Evolutionary conservation across 2,888 invertebrate species (phyloP).

Genomic region (Harpalus rufipes): DNA sequence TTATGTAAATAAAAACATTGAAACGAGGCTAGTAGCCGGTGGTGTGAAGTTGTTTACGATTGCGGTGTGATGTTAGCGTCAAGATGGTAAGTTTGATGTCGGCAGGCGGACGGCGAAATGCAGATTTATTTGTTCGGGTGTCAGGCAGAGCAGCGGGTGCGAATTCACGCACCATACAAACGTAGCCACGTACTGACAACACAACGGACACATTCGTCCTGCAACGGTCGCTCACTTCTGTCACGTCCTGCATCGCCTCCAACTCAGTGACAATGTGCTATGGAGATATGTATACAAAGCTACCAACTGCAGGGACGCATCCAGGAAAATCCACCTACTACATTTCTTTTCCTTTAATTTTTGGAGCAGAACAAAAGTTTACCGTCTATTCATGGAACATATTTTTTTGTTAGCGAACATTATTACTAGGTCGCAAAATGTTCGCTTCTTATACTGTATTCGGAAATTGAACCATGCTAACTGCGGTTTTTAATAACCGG

Average conservation of each 20-base stretch:
- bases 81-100: constrained; percentile 59
- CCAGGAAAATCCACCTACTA: neutral
- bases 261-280: constrained; percentile 47
- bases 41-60: constrained; percentile 10
- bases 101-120: constrained; percentile 40
- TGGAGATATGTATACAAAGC: constrained; percentile 22
- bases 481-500: no score
- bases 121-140: constrained; percentile 60
- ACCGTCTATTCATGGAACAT: no score
- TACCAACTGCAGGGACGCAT: constrained; percentile 41
- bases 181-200: constrained; percentile 35
- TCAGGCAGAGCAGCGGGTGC: constrained; percentile 22
- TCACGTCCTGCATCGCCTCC: constrained; percentile 53
- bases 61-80: constrained; percentile 43
- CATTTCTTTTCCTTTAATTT: no score
- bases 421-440: no score
- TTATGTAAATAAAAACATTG: neutral
- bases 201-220: constrained; percentile 64
- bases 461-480: no score
- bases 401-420: no score
- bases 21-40: neutral
- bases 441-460: no score
- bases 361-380: no score
- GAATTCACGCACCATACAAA: constrained; percentile 12
- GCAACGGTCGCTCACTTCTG: constrained; percentile 39